Conservation (phyloP, 2,888 invertebrate genomes). For the Eupithecia vulgata region DNA sequence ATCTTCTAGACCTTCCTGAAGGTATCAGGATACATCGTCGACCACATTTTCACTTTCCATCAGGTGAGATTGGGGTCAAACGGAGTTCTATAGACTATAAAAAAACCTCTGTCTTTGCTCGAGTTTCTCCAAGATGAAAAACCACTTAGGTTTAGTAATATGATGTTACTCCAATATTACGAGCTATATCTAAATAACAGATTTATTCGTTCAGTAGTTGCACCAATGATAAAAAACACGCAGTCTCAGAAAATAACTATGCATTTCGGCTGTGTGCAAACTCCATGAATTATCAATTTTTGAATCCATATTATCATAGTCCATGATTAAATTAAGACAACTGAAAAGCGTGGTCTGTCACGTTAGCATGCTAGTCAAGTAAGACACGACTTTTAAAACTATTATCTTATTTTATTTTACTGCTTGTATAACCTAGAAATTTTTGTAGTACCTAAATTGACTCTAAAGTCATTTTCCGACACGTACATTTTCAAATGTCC, state of each 20-base stretch:
- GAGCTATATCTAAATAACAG: not conserved
- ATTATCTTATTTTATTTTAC: not conserved
- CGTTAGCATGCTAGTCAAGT: not conserved
- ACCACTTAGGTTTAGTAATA: not conserved
- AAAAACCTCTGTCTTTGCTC: no score
- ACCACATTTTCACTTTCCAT: no score
- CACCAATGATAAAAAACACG: not conserved
- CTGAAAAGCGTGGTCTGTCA: not conserved
- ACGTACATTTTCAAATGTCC: slow-evolving; percentile 5
- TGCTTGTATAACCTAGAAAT: not conserved
- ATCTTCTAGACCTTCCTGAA: no score
- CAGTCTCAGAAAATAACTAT: not conserved
- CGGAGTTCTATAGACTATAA: no score
- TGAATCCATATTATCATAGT: no score
- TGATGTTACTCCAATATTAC: no score
- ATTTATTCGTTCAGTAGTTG: not conserved
- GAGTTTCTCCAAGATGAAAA: not conserved
- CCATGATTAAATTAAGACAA: no score
- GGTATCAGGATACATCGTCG: no score
- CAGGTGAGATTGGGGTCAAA: no score
- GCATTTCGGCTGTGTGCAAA: no score
- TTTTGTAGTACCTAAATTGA: not conserved
- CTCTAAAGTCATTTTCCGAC: not conserved
- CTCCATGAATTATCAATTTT: no score
- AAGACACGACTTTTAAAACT: not conserved